Evolutionary conservation across 2,888 invertebrate genomes (phyloP).

Genomic region (Drosophila atroscutellata): DNA sequence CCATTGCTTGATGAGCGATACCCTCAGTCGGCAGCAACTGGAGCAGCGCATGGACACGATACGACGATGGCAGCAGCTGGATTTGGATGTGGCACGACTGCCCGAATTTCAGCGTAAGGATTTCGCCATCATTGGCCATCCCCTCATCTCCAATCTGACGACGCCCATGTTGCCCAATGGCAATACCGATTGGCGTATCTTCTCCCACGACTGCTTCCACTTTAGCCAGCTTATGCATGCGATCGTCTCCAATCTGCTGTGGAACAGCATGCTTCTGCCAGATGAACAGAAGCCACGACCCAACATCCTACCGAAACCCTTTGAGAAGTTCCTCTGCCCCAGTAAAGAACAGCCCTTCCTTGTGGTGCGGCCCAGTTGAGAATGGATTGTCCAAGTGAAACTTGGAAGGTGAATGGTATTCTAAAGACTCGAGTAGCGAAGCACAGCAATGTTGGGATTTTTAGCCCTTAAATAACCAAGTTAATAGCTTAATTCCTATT

Average conservation of each 20-base stretch:
- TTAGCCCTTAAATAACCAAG: neutral
- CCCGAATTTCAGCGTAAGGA: slow-evolving; percentile 84
- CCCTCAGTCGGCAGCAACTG: slow-evolving; percentile 36
- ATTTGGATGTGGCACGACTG: slow-evolving; percentile 85
- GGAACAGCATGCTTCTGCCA: slow-evolving; percentile 87
- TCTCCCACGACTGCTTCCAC: slow-evolving; percentile 88
- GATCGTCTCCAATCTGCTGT: slow-evolving; percentile 86
- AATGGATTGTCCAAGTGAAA: neutral
- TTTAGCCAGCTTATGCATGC: slow-evolving; percentile 87
- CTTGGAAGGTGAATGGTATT: neutral
- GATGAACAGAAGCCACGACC: slow-evolving; percentile 82
- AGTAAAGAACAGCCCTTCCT: slow-evolving; percentile 80
- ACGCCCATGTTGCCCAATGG: slow-evolving; percentile 84
- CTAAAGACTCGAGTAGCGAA: neutral
- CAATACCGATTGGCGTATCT: slow-evolving; percentile 85
- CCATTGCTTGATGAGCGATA: slow-evolving; percentile 73
- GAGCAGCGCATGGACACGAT: slow-evolving; percentile 46
- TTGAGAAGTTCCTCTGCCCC: slow-evolving; percentile 79
- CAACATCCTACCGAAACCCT: slow-evolving; percentile 24
- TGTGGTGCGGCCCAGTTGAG: slow-evolving; percentile 68
- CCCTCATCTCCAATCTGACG: slow-evolving; percentile 74
- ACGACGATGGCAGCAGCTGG: slow-evolving; percentile 85
- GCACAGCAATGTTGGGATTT: neutral
- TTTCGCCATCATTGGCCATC: slow-evolving; percentile 87
- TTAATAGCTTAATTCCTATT: neutral